phyloP scores from a whole-genome alignment of 2,888 invertebrate species.

The Drepana falcataria region DNA sequence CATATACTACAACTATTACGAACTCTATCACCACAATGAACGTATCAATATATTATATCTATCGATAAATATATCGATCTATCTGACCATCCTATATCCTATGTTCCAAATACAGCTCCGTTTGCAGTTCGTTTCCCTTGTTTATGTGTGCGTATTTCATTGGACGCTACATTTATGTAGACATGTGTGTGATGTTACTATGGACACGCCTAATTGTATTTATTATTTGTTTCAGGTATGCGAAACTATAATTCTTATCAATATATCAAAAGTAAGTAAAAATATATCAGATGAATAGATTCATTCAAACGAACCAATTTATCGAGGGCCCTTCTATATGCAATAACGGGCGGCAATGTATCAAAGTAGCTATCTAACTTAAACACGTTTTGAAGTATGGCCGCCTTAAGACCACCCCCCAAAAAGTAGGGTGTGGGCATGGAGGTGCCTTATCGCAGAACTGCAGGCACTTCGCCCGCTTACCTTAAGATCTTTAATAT shows the following conservation, averaged over 20 bases:
- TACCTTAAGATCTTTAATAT: slow-evolving; percentile 79
- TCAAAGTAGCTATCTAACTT: slow-evolving; percentile 76
- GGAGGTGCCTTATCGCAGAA: slow-evolving; percentile 70
- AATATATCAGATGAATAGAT: slow-evolving; percentile 34
- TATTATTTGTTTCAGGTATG: not conserved
- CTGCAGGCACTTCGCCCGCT: slow-evolving; percentile 74
- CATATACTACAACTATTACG: too few relatives aligned
- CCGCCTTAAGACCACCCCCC: slow-evolving; percentile 67
- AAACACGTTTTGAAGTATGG: slow-evolving; percentile 78
- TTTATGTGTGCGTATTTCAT: slow-evolving; percentile 42
- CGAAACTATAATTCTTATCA: too few relatives aligned
- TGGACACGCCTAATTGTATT: slow-evolving; percentile 9
- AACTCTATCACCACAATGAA: too few relatives aligned
- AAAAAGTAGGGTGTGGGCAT: slow-evolving; percentile 31
- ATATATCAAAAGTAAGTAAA: not conserved
- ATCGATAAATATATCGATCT: slow-evolving; percentile 38
- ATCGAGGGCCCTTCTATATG: slow-evolving; percentile 69
- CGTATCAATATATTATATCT: slow-evolving; percentile 4
- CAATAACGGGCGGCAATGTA: slow-evolving; percentile 72
- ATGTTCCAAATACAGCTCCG: slow-evolving; percentile 47
- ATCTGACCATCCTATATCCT: slow-evolving; percentile 41
- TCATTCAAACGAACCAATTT: slow-evolving; percentile 52
- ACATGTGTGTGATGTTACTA: slow-evolving; percentile 10
- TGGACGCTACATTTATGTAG: slow-evolving; percentile 28
- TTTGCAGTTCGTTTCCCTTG: slow-evolving; percentile 49